These are phyloP conservation scores for Xylocampa areola DNA, from an alignment of 2,888 invertebrate genomes.

Conservation along the genomic window DNA sequence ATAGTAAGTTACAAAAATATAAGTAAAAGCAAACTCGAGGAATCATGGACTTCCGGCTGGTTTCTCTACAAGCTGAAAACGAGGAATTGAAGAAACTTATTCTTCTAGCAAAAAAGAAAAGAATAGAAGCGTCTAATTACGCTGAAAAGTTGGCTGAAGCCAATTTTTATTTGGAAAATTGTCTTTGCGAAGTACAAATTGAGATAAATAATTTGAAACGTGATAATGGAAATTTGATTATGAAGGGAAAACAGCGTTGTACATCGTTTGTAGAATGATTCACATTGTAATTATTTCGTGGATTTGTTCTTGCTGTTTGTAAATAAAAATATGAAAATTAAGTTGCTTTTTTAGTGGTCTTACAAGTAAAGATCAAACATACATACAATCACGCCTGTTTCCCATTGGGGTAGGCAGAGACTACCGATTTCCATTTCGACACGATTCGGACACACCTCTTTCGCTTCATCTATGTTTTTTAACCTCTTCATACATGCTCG, in stretches of 20 bases:
- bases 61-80: conserved; percentile 69
- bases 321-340: conserved; percentile 11
- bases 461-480: too few relatives aligned
- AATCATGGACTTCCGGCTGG: conserved; percentile 55
- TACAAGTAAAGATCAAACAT: too few relatives aligned
- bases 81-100: conserved; percentile 67
- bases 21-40: conserved; percentile 44
- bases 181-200: conserved; percentile 63
- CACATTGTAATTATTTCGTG: conserved; percentile 13
- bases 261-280: conserved; percentile 10
- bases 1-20: conserved; percentile 38
- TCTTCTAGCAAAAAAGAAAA: conserved; percentile 65
- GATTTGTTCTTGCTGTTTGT: conserved; percentile 16
- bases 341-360: neutral
- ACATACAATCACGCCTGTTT: too few relatives aligned
- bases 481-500: too few relatives aligned
- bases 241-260: conserved; percentile 5
- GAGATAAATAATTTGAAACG: conserved; percentile 67
- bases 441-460: too few relatives aligned
- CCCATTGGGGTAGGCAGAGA: too few relatives aligned
- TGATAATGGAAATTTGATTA: conserved; percentile 42
- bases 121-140: conserved; percentile 72
- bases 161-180: conserved; percentile 74
- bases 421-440: too few relatives aligned
- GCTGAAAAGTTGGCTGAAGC: conserved; percentile 73